Percentiles rank a stretch among this genome's conserved stretches.
Conservation (phyloP, 2,797 vertebrate species). For the Danio aesculapii region DNA sequence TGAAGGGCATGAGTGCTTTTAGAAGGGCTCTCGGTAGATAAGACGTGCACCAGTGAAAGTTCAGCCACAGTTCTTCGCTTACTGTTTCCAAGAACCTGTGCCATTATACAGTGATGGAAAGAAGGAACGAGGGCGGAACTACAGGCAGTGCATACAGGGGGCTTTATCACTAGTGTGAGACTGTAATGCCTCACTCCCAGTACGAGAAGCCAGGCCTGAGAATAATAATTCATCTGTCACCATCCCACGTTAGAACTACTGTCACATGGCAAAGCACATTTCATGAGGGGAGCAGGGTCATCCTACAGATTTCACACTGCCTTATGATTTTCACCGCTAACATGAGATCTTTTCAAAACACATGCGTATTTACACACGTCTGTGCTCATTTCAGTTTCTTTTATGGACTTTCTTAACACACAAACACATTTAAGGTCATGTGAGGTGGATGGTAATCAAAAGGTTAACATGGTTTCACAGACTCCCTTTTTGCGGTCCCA, state of each 20-base stretch:
- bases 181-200: neutral
- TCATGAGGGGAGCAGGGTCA: constrained; percentile 58
- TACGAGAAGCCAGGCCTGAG: constrained; percentile 71
- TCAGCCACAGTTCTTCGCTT: constrained; percentile 38
- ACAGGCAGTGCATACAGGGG: constrained; percentile 4
- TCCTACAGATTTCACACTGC: constrained; percentile 76
- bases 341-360: constrained; percentile 64
- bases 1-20: constrained; percentile 67
- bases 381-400: constrained; percentile 40
- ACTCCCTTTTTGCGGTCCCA: neutral
- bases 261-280: constrained; percentile 50
- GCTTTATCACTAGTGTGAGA: constrained; percentile 15
- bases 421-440: constrained; percentile 8
- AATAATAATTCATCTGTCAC: constrained; percentile 69
- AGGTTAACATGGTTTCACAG: neutral
- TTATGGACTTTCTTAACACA: neutral
- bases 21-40: constrained; percentile 36
- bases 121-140: constrained; percentile 12
- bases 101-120: constrained; percentile 2
- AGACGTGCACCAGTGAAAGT: constrained; percentile 40
- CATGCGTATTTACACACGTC: constrained; percentile 30
- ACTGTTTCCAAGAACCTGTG: constrained; percentile 31
- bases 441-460: constrained; percentile 9
- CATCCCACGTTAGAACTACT: constrained; percentile 77
- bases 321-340: constrained; percentile 77